Evolutionary conservation across 2,113 vertebrate genomes (phyloP).

Genomic region (Dipodomys ordii): DNA sequence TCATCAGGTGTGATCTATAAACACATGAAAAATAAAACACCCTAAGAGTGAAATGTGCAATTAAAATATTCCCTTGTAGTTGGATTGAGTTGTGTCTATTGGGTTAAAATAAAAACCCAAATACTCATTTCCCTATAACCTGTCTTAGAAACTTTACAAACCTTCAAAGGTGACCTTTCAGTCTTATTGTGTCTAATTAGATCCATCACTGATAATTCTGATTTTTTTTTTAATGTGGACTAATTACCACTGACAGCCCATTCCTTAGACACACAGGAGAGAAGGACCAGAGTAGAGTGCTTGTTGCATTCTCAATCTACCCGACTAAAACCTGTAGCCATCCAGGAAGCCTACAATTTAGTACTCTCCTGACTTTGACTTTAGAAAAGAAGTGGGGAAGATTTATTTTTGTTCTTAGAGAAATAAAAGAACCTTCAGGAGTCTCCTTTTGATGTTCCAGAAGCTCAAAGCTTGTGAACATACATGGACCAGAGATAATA

Average conservation of each 20-base stretch:
- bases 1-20: not conserved
- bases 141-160: not conserved
- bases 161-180: constrained; percentile 57
- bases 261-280: not conserved
- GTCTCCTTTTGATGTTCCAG: not conserved
- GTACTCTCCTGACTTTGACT: constrained; percentile 31
- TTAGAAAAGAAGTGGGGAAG: not conserved
- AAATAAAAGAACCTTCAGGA: not conserved
- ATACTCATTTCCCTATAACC: not conserved
- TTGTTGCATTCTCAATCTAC: not conserved
- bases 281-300: not conserved
- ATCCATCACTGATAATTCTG: constrained; percentile 3
- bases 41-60: not conserved
- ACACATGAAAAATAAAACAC: not conserved
- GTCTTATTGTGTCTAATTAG: constrained; percentile 53
- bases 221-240: not conserved
- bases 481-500: not conserved
- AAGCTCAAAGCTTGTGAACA: not conserved
- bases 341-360: not conserved
- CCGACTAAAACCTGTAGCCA: not conserved
- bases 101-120: not conserved
- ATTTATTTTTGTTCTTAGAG: not conserved
- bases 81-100: not conserved
- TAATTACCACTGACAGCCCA: constrained; percentile 51
- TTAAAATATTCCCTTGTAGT: not conserved